These are phyloP conservation scores for Antitype chi DNA, from an alignment of 2,888 invertebrate genomes.

Conservation along the genomic window DNA sequence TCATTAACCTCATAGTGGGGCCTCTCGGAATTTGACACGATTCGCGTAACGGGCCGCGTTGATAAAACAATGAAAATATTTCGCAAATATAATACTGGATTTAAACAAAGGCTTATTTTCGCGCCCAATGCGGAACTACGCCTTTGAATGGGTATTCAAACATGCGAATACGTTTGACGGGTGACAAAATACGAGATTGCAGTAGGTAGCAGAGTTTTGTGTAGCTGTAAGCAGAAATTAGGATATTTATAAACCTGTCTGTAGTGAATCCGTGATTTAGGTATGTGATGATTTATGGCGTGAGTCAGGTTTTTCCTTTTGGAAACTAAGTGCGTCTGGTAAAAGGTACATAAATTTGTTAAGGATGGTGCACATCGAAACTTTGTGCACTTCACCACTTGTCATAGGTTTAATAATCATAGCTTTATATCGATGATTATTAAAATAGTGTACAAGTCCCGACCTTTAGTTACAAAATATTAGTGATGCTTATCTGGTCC, in stretches of 20 bases:
- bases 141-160: constrained; percentile 19
- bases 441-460: too few relatives aligned
- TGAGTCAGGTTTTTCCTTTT: constrained; percentile 29
- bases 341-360: not conserved
- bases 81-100: constrained; percentile 56
- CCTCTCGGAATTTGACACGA: constrained; percentile 38
- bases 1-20: constrained; percentile 43
- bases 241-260: constrained; percentile 3
- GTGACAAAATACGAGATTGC: constrained; percentile 10
- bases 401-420: not conserved
- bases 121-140: constrained; percentile 60
- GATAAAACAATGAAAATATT: constrained; percentile 65
- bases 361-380: not conserved
- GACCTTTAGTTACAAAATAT: too few relatives aligned
- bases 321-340: not conserved
- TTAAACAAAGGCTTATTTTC: constrained; percentile 57
- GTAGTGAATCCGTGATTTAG: not conserved
- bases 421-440: not conserved
- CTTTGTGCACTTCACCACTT: not conserved
- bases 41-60: constrained; percentile 46
- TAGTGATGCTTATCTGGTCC: too few relatives aligned
- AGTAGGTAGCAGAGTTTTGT: constrained; percentile 1
- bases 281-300: not conserved
- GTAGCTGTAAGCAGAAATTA: constrained; percentile 3
- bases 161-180: constrained; percentile 20